These are phyloP conservation scores for Ciconia boyciana DNA, from an alignment of 2,113 vertebrate species.

Conservation along the genomic window DNA sequence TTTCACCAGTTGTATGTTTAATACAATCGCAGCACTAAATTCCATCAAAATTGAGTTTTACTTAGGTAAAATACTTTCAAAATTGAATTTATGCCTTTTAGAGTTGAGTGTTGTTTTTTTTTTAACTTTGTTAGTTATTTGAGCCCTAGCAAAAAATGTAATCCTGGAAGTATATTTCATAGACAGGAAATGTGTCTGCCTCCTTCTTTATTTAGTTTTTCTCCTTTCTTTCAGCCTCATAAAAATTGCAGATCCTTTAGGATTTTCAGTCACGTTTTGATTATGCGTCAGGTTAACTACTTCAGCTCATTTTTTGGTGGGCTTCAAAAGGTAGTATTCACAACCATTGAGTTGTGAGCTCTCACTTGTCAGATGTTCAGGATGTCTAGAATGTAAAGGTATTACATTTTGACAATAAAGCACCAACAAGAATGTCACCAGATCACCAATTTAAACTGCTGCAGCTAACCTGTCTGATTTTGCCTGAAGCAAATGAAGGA, in stretches of 20 bases:
- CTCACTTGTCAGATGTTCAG: background rate
- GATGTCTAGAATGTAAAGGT: background rate
- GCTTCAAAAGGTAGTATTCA: background rate
- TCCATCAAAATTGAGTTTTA: background rate
- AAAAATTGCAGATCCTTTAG: background rate
- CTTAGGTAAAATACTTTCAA: conserved; percentile 13
- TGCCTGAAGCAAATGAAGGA: background rate
- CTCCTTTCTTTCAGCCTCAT: background rate
- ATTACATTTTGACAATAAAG: background rate
- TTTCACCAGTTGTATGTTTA: conserved; percentile 1
- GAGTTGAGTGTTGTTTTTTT: background rate
- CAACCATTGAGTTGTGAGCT: background rate
- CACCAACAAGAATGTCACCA: background rate
- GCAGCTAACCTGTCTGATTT: background rate
- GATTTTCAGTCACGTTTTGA: background rate
- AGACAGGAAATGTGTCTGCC: background rate
- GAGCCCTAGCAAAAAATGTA: background rate
- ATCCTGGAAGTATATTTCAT: background rate
- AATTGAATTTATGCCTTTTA: conserved; percentile 20
- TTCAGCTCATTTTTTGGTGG: background rate
- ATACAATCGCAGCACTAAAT: background rate
- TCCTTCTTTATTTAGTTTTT: background rate
- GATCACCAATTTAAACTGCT: background rate
- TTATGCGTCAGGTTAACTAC: background rate
- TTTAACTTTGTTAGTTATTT: background rate